Percentiles rank a stretch among this genome's conserved stretches.
Evolutionary conservation across 2,113 vertebrate species (phyloP).

Genomic region (Prolemur simus): DNA sequence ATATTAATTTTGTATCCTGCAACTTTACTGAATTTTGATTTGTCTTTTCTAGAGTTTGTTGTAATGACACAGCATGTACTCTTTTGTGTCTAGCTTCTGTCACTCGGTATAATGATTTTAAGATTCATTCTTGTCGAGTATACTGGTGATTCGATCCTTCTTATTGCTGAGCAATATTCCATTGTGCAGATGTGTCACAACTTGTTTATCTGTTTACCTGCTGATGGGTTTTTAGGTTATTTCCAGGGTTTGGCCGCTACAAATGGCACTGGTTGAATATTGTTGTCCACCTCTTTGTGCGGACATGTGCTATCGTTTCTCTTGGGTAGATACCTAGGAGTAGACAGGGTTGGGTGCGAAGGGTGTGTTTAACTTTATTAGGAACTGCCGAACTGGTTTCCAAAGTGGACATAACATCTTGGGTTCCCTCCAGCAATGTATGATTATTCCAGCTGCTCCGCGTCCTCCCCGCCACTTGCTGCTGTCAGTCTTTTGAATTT

Average conservation of each 20-base stretch:
- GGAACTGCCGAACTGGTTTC: not conserved
- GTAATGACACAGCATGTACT: too few relatives aligned
- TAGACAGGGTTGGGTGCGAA: not conserved
- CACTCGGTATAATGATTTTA: not conserved
- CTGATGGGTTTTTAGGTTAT: not conserved
- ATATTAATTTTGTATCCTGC: not conserved
- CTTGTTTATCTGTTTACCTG: not conserved
- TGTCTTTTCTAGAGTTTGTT: not conserved
- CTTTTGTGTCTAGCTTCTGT: not conserved
- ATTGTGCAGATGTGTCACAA: fast-evolving
- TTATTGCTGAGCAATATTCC: not conserved
- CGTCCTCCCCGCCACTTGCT: too few relatives aligned
- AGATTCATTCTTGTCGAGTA: not conserved
- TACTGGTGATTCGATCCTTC: not conserved
- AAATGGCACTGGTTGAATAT: not conserved
- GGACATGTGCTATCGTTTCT: not conserved
- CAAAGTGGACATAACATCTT: not conserved
- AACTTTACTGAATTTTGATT: not conserved
- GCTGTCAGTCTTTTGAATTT: not conserved
- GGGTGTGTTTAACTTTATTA: not conserved
- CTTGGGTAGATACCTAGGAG: not conserved
- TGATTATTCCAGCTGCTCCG: not conserved
- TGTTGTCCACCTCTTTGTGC: fast-evolving
- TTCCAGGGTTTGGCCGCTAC: not conserved
- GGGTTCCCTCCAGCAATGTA: fast-evolving